phyloP scores from a whole-genome alignment of 2,797 vertebrate genomes.

The Ambastaia sidthimunki region DNA sequence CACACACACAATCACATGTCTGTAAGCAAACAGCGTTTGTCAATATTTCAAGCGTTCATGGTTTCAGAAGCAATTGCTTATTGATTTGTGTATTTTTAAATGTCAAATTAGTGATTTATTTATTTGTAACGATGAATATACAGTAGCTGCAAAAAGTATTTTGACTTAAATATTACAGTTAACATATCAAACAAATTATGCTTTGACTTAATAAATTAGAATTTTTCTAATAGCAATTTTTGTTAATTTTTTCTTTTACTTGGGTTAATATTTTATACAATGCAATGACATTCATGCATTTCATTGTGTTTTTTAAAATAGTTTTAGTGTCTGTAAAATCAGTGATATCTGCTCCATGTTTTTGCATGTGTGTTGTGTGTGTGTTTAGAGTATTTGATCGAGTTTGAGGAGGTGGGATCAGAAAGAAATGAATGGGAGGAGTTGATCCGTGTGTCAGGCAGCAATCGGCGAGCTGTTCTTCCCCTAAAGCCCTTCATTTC shows the following conservation, averaged over 20 bases:
- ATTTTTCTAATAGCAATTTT: no score
- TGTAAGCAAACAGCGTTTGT: neutral
- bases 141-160: no score
- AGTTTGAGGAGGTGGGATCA: conserved; percentile 73
- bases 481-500: conserved; percentile 75
- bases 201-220: no score
- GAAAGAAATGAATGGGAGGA: conserved; percentile 72
- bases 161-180: no score
- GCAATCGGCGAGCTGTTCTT: conserved; percentile 57
- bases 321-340: neutral
- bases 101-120: neutral
- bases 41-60: conserved; percentile 2
- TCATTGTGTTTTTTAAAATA: no score
- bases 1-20: no score
- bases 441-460: conserved; percentile 66
- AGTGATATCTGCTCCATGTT: conserved; percentile 12
- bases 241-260: no score
- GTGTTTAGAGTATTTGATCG: conserved; percentile 73
- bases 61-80: neutral
- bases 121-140: neutral
- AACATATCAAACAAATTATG: no score
- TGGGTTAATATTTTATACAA: no score
- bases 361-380: neutral
- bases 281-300: no score
- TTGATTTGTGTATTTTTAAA: conserved; percentile 7